Conservation (phyloP, 2,888 invertebrate species). For the Pharmacophagus antenor region DNA sequence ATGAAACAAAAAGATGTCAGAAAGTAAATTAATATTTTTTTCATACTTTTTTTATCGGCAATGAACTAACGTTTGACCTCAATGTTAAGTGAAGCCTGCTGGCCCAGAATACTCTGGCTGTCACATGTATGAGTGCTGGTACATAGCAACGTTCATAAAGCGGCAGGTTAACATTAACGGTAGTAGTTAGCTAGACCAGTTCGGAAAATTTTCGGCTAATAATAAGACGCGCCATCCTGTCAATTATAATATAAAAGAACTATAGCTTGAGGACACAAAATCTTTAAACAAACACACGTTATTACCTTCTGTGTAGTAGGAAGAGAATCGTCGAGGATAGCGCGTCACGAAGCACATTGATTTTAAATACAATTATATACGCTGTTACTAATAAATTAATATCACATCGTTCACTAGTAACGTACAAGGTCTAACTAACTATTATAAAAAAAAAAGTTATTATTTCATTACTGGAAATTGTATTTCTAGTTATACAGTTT, state of each 20-base stretch:
- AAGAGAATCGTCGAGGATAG: slow-evolving; percentile 21
- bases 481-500: background rate
- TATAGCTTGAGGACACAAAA: background rate
- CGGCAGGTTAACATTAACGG: no score
- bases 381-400: slow-evolving; percentile 11
- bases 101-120: no score
- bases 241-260: background rate
- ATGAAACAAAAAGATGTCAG: no score
- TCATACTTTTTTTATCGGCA: no score
- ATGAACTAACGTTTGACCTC: no score
- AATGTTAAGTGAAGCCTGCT: no score
- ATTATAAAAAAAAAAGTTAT: background rate
- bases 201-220: no score
- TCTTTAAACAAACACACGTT: slow-evolving; percentile 8
- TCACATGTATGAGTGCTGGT: no score
- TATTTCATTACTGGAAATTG: background rate
- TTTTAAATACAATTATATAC: slow-evolving; percentile 20
- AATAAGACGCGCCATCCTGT: no score
- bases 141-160: no score
- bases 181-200: no score
- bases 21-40: no score
- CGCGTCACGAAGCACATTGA: slow-evolving; percentile 7
- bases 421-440: slow-evolving; percentile 5
- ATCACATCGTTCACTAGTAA: slow-evolving; percentile 9
- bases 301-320: slow-evolving; percentile 25